phyloP scores from a whole-genome alignment of 2,113 vertebrate genomes.

The Dolichotis patagonum region DNA sequence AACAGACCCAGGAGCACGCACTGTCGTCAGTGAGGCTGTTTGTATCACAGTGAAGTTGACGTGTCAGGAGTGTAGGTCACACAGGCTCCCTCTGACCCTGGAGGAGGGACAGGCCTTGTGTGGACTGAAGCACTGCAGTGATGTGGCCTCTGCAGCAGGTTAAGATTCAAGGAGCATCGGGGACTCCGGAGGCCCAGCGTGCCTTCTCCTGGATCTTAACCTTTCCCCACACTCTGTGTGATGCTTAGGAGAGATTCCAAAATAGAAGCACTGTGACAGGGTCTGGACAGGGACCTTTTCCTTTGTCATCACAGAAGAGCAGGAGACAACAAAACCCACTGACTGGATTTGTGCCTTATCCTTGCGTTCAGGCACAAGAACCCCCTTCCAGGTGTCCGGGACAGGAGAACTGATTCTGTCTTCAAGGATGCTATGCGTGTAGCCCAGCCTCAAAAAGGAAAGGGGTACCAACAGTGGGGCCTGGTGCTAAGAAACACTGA shows the following conservation, averaged over 20 bases:
- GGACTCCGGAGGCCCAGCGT: neutral
- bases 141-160: neutral
- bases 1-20: neutral
- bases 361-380: neutral
- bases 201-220: neutral
- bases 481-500: neutral
- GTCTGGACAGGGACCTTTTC: neutral
- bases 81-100: neutral
- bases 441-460: neutral
- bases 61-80: neutral
- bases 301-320: neutral
- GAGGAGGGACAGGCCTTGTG: neutral
- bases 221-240: neutral
- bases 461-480: neutral
- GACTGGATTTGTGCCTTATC: accelerated
- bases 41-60: neutral
- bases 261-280: neutral
- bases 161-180: neutral
- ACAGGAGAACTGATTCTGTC: neutral
- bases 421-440: neutral
- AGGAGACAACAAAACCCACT: neutral
- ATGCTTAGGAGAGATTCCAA: neutral
- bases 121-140: accelerated
- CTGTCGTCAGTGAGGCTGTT: neutral
- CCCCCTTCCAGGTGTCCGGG: neutral